Evolutionary conservation across 2,888 invertebrate genomes (phyloP).

Genomic region (Apamea crenata): DNA sequence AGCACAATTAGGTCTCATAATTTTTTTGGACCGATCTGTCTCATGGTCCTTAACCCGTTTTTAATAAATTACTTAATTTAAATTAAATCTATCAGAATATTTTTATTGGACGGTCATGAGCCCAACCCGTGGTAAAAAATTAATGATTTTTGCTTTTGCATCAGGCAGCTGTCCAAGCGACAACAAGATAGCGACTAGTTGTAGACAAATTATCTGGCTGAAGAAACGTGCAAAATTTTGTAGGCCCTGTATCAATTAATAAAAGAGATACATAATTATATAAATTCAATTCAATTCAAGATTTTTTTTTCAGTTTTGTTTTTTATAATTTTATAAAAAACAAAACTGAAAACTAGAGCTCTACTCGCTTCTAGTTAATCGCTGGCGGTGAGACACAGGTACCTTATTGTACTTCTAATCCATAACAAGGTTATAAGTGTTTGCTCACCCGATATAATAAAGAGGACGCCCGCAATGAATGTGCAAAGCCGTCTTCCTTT

Average conservation of each 20-base stretch:
- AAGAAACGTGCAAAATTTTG: background rate
- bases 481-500: conserved; percentile 94
- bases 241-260: background rate
- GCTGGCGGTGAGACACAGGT: background rate
- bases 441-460: conserved; percentile 95
- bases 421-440: background rate
- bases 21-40: background rate
- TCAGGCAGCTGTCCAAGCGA: background rate
- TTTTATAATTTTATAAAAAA: no score
- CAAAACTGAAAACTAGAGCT: no score
- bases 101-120: background rate
- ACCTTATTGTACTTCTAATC: background rate
- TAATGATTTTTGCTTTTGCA: background rate
- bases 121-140: background rate
- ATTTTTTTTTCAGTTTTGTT: no score
- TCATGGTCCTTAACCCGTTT: background rate
- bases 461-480: conserved; percentile 96
- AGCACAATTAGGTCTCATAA: background rate
- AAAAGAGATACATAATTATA: background rate
- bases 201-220: background rate
- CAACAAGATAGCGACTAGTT: background rate
- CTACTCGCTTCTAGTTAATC: background rate
- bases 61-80: background rate
- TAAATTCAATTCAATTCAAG: no score
- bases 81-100: background rate